phyloP scores from a whole-genome alignment of 2,888 invertebrate genomes.

The Diarsia dahlii region DNA sequence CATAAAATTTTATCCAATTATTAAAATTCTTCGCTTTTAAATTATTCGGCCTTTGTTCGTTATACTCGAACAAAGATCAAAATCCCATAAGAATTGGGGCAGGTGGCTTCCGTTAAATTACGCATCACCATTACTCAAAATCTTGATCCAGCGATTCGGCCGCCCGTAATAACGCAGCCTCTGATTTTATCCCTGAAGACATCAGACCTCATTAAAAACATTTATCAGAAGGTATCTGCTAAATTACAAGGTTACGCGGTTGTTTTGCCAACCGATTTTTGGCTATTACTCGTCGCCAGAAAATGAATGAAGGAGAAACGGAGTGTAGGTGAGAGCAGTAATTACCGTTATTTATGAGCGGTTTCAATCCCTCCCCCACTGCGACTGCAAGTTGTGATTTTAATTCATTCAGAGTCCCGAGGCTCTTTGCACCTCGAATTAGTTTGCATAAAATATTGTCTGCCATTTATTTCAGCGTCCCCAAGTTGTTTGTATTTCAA shows the following conservation, averaged over 20 bases:
- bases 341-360: conserved; percentile 89
- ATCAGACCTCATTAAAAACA: conserved; percentile 74
- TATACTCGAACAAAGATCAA: conserved; percentile 64
- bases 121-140: conserved; percentile 74
- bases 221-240: conserved; percentile 69
- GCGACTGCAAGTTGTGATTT: conserved; percentile 88
- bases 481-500: conserved; percentile 77
- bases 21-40: conserved; percentile 49
- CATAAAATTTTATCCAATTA: conserved; percentile 42
- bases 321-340: conserved; percentile 75
- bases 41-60: conserved; percentile 55
- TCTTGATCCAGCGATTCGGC: conserved; percentile 68
- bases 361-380: conserved; percentile 81
- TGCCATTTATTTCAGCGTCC: conserved; percentile 82
- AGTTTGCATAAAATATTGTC: conserved; percentile 88
- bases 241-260: conserved; percentile 66
- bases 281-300: conserved; percentile 69
- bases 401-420: conserved; percentile 86
- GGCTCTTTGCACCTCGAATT: conserved; percentile 88
- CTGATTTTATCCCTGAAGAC: conserved; percentile 71
- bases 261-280: conserved; percentile 73
- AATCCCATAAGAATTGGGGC: conserved; percentile 62
- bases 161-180: conserved; percentile 62
- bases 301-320: conserved; percentile 74
- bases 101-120: conserved; percentile 72